Percentiles rank a stretch among this genome's conserved stretches.
Conservation (phyloP, 2,113 vertebrate genomes). For the Catharus bicknelli region DNA sequence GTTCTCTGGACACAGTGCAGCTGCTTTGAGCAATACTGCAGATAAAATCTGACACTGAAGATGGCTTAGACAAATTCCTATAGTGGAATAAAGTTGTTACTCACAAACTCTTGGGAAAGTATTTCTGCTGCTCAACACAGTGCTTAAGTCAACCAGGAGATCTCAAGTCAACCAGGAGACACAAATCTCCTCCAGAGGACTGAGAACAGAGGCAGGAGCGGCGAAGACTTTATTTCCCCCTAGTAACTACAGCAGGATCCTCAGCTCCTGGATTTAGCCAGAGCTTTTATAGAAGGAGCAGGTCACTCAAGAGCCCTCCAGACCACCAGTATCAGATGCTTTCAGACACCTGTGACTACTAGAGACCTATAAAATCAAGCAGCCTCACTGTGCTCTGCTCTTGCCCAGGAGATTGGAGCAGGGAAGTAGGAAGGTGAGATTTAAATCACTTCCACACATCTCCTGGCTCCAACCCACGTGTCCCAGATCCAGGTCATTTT, state of each 20-base stretch:
- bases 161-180: background rate
- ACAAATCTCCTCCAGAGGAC: background rate
- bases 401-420: background rate
- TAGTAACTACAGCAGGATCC: background rate
- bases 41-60: conserved; percentile 53
- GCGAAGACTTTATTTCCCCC: background rate
- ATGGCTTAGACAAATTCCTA: conserved; percentile 52
- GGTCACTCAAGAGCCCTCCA: background rate
- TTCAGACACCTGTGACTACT: background rate
- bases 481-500: conserved; percentile 9
- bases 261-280: background rate
- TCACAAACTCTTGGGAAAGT: background rate
- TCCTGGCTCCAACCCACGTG: background rate
- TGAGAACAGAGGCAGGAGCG: background rate
- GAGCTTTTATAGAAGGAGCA: background rate
- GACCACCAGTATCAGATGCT: background rate
- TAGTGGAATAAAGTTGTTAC: conserved; percentile 15
- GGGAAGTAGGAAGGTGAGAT: background rate
- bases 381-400: background rate
- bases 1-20: conserved; percentile 31
- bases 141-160: background rate
- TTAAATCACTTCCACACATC: conserved; percentile 2
- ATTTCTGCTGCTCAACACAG: background rate
- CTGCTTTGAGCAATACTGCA: conserved; percentile 36
- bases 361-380: background rate